These are phyloP conservation scores for Hassar affinis DNA, from an alignment of 2,113 vertebrate genomes.

Conservation along the genomic window DNA sequence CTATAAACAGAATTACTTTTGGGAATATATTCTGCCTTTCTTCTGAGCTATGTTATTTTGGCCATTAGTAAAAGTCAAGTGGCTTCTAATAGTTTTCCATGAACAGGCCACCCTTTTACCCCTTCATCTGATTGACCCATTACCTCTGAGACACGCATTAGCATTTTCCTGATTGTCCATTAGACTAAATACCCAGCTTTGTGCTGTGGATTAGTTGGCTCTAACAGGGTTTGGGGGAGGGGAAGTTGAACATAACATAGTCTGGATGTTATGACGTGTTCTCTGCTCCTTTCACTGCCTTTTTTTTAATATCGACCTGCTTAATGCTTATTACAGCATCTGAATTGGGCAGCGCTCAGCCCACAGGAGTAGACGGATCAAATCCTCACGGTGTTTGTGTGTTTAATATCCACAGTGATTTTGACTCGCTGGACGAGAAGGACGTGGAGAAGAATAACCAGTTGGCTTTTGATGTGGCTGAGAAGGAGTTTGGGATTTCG, in stretches of 20 bases:
- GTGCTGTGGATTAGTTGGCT: conserved; percentile 14
- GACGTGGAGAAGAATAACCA: conserved; percentile 92
- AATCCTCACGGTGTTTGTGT: neutral
- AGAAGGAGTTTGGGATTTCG: conserved; percentile 93
- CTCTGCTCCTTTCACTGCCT: neutral
- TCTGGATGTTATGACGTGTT: neutral
- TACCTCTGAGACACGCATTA: conserved; percentile 29
- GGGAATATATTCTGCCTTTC: neutral
- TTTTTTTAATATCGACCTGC: neutral
- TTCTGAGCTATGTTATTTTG: neutral
- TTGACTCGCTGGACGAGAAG: conserved; percentile 87
- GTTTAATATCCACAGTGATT: conserved; percentile 76
- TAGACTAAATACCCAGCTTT: conserved; percentile 12
- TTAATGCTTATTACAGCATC: neutral
- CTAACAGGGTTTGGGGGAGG: neutral
- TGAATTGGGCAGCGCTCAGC: no score
- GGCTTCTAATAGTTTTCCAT: neutral
- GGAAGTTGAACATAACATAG: conserved; percentile 1
- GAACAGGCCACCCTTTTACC: neutral
- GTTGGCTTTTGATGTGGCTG: conserved; percentile 89
- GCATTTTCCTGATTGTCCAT: conserved; percentile 24
- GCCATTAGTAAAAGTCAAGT: neutral
- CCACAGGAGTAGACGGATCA: no score
- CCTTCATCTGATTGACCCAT: conserved; percentile 22
- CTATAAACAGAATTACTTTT: neutral